Percentiles rank a stretch among this genome's conserved stretches.
Evolutionary conservation across 2,797 vertebrate species (phyloP).

Genomic region (Austrolebias charrua): DNA sequence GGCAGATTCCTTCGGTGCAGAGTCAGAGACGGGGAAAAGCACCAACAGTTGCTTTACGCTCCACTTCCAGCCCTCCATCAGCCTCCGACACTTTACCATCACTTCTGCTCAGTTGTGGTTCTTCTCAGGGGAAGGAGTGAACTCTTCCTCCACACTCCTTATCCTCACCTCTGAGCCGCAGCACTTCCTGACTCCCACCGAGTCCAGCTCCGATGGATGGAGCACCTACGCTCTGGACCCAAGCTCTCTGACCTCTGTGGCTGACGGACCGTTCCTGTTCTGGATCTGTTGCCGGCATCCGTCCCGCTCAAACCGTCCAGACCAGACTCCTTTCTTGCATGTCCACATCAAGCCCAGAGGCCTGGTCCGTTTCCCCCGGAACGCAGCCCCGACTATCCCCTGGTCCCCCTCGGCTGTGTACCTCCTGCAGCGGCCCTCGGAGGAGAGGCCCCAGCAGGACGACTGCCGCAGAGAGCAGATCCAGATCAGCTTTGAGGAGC

Average conservation of each 20-base stretch:
- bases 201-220: constrained; percentile 77
- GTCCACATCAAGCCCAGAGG: constrained; percentile 63
- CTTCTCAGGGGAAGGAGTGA: constrained; percentile 70
- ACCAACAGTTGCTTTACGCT: constrained; percentile 78
- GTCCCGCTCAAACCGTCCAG: constrained; percentile 65
- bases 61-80: constrained; percentile 84
- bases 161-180: constrained; percentile 59
- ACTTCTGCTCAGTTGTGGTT: constrained; percentile 91
- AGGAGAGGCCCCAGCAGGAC: constrained; percentile 62
- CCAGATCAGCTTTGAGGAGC: constrained; percentile 90
- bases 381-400: constrained; percentile 61
- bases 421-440: constrained; percentile 82
- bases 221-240: constrained; percentile 76
- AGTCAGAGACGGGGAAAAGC: constrained; percentile 48
- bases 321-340: constrained; percentile 87
- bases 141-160: constrained; percentile 58
- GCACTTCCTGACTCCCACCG: constrained; percentile 50
- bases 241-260: constrained; percentile 64
- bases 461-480: constrained; percentile 84
- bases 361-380: constrained; percentile 60
- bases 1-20: constrained; percentile 75
- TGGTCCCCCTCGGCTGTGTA: constrained; percentile 84
- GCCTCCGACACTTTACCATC: constrained; percentile 70
- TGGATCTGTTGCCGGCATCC: constrained; percentile 84
- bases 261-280: constrained; percentile 77